These are phyloP conservation scores for Corythornis vintsioides DNA, from an alignment of 2,113 vertebrate species.

Conservation along the genomic window DNA sequence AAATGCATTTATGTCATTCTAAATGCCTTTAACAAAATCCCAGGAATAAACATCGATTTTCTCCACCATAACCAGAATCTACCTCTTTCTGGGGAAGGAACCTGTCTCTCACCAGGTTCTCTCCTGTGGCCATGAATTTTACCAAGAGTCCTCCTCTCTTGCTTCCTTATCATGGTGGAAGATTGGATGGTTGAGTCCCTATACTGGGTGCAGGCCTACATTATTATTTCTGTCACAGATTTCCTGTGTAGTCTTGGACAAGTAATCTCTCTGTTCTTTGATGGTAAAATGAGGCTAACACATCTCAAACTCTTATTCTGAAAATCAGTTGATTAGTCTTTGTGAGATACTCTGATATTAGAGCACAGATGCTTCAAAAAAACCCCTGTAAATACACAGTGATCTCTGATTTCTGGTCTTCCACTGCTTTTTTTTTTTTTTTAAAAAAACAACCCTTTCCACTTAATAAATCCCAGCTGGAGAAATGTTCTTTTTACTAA, in stretches of 20 bases:
- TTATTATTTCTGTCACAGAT: constrained; percentile 11
- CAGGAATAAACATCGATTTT: not conserved
- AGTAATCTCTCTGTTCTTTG: not conserved
- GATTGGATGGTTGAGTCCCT: not conserved
- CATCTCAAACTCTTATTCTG: constrained; percentile 16
- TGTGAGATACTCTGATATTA: constrained; percentile 8
- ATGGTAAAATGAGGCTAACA: not conserved
- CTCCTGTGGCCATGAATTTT: not conserved
- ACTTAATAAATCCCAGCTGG: constrained; percentile 37
- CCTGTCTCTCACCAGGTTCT: not conserved
- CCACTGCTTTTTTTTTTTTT: not conserved
- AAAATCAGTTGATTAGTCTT: constrained; percentile 43
- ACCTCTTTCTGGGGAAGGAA: not conserved
- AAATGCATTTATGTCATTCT: not conserved
- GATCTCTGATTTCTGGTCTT: constrained; percentile 44
- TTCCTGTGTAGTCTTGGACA: not conserved
- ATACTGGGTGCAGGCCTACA: not conserved
- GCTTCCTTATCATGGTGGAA: not conserved
- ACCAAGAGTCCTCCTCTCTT: not conserved
- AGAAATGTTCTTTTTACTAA: constrained; percentile 5
- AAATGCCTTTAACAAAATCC: not conserved
- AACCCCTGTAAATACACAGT: not conserved
- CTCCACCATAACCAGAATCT: not conserved
- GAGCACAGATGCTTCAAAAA: constrained; percentile 32
- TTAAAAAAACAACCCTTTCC: not conserved